Percentiles rank a stretch among this genome's conserved stretches.
Conservation (phyloP, 2,113 vertebrate genomes). For the Tretioscincus oriximinensis region DNA sequence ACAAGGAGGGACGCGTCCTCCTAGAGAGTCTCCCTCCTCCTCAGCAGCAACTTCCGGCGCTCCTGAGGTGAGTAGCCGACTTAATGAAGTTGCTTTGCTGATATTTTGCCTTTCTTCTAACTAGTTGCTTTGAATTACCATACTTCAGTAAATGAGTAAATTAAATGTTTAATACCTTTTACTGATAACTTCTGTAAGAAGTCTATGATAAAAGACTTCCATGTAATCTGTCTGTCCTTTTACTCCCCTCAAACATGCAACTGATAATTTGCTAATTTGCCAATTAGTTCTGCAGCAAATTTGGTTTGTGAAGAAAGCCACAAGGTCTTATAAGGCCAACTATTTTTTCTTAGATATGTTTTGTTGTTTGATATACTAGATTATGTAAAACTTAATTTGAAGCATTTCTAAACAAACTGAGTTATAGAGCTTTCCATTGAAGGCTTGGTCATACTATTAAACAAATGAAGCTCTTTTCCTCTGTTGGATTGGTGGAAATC, state of each 20-base stretch:
- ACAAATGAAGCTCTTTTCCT: background rate
- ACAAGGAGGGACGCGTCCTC: too few species aligned
- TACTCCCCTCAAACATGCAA: background rate
- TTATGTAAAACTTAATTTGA: slow-evolving; percentile 16
- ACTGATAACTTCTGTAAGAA: slow-evolving; percentile 2
- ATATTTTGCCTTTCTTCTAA: slow-evolving; percentile 18
- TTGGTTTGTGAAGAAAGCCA: background rate
- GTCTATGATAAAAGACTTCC: slow-evolving; percentile 9
- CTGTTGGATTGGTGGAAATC: too few species aligned
- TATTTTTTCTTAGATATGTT: background rate
- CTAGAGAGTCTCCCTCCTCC: too few species aligned
- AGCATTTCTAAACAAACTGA: slow-evolving; percentile 9
- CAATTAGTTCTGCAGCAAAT: slow-evolving; percentile 21
- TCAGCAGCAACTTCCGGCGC: too few species aligned
- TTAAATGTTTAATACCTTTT: slow-evolving; percentile 26
- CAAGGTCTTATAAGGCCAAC: background rate
- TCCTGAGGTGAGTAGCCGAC: too few species aligned
- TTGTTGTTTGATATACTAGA: slow-evolving; percentile 14
- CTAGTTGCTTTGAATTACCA: background rate
- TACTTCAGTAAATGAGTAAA: slow-evolving; percentile 28
- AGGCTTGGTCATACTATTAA: background rate
- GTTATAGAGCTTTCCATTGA: background rate
- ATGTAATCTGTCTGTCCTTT: slow-evolving; percentile 25
- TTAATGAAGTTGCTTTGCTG: slow-evolving; percentile 4
- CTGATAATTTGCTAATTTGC: slow-evolving; percentile 25